Conservation (phyloP, 2,797 vertebrate species). For the Spea hammondii region DNA sequence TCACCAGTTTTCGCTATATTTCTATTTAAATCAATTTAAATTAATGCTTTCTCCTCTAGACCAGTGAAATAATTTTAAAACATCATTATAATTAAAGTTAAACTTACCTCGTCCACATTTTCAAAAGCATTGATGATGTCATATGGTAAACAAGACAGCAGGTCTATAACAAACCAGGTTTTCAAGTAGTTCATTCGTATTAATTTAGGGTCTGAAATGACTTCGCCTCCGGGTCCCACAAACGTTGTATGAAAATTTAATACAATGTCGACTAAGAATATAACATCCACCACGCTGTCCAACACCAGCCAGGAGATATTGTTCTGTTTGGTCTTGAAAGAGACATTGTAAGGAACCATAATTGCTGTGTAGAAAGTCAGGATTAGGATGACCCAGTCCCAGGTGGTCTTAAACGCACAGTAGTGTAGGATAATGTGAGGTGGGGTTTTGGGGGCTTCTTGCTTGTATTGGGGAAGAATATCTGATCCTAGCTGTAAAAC, state of each 20-base stretch:
- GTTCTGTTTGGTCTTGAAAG: constrained; percentile 97
- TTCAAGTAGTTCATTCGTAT: constrained; percentile 98
- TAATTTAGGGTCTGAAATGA: constrained; percentile 93
- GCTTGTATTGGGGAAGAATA: constrained; percentile 97
- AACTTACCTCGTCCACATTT: constrained; percentile 92
- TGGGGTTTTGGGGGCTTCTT: constrained; percentile 95
- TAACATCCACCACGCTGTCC: constrained; percentile 95
- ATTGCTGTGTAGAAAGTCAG: constrained; percentile 98
- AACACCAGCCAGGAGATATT: constrained; percentile 95
- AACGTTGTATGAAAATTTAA: constrained; percentile 98
- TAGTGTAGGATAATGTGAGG: constrained; percentile 97
- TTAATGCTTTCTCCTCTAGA: no score
- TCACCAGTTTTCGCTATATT: no score
- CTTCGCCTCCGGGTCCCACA: constrained; percentile 91
- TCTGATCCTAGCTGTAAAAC: constrained; percentile 93
- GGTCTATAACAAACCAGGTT: constrained; percentile 97
- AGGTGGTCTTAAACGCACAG: constrained; percentile 97
- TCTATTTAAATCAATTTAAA: no score
- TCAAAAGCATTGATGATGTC: constrained; percentile 99
- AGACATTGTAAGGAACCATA: constrained; percentile 96
- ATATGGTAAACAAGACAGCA: constrained; percentile 94
- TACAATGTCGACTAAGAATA: constrained; percentile 96
- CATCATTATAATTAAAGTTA: background rate
- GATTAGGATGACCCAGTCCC: constrained; percentile 98
- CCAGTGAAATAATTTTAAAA: background rate